Base-by-base conservation (phyloP, 2,797 vertebrate species). In the Sparus aurata region DNA sequence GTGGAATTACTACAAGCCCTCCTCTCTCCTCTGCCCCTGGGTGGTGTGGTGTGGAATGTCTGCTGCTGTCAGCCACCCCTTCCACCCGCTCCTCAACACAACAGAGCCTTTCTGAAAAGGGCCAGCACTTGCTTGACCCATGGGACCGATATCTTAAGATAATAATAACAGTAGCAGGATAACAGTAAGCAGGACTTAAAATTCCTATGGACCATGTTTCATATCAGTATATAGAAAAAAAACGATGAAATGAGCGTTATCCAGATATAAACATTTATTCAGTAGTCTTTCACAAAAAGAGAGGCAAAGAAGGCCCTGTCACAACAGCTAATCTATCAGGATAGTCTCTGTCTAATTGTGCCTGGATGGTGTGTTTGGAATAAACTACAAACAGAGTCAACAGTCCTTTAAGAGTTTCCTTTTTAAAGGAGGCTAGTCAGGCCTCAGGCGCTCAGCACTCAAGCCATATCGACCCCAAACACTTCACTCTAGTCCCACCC, bases 1-100 rank as follows among this genome's bases (percentile, higher is more conserved):
- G 92, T 87, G 93, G 94, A 92, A 94, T 96, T 96, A 95, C 90
- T 69, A 70, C 65, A 75, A 81, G 27, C 82, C 83, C 79, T 78
- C 77, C 66, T 69, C 66, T 68, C 81, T 74, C 69, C 83, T 79
- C 73, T 69, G 77, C 69, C 91, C 91, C 79, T 53, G 59, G 90
- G 91, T 89, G 80, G 18, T 87, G 81, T 75, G 74, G 85, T 75
- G 77, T 83, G 91, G 89, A 95, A 95, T 95, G 93, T 94, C 91
- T 93, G 78, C 85, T 80, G 72, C 81, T 79, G 85, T 87, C 86
- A 79, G 84, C 65, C 75, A 55, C 74, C 77, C n/a, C 70, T 46
- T 78, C 54, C 77, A 75, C 67, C 69, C 71, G 57, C 71, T 57
- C 62, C 68, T 45, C 58, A 46, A 22, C 66, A 53, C 59, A 59